Conservation (phyloP, 2,797 vertebrate species). For the Pachyuromys duprasi region DNA sequence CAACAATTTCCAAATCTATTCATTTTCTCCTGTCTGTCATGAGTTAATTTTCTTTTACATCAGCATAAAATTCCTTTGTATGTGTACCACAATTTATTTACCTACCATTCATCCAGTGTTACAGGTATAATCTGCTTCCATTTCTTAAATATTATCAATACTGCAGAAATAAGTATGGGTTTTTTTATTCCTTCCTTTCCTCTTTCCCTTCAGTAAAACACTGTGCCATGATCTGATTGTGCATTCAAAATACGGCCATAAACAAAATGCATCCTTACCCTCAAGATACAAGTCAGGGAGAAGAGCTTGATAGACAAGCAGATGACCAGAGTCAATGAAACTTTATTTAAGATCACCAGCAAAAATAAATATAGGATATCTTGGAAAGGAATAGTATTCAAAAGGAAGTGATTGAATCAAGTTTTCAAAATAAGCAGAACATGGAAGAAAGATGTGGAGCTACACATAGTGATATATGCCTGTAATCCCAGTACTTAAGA, state of each 20-base stretch:
- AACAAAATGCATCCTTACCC: neutral
- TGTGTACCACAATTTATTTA: neutral
- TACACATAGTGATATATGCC: neutral
- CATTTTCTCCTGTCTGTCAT: neutral
- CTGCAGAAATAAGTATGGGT: neutral
- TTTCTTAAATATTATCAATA: neutral
- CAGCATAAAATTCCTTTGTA: neutral
- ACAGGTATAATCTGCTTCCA: neutral
- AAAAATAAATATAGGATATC: neutral
- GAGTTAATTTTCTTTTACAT: neutral
- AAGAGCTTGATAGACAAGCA: neutral
- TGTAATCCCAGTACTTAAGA: neutral
- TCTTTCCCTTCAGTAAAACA: neutral
- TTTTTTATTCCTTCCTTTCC: neutral
- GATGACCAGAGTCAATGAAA: neutral
- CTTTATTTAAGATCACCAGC: neutral
- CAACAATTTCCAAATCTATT: neutral
- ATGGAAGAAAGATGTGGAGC: neutral
- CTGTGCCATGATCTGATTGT: accelerated
- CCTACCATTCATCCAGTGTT: neutral
- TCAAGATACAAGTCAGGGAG: neutral
- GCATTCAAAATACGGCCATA: neutral
- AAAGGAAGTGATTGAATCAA: neutral
- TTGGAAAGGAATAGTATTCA: neutral
- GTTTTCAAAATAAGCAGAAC: neutral